These are phyloP conservation scores for Amblyjoppa fuscipennis DNA, from an alignment of 2,888 invertebrate species.

Conservation along the genomic window DNA sequence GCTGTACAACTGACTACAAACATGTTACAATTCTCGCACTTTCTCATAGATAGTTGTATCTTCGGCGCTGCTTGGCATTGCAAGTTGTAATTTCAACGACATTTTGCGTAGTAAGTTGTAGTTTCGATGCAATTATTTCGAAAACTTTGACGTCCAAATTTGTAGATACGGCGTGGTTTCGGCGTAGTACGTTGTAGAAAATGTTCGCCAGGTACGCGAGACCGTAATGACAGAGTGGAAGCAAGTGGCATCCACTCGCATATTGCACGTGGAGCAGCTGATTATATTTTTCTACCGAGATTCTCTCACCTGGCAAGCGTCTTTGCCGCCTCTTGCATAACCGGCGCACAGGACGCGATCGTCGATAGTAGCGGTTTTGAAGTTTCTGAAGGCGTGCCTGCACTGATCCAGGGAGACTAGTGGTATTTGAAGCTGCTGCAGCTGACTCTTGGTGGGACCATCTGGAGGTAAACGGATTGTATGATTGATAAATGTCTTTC, in stretches of 20 bases:
- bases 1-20: too few relatives aligned
- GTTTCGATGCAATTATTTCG: too few relatives aligned
- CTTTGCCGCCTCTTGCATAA: slow-evolving; percentile 88
- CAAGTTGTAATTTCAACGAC: too few relatives aligned
- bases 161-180: too few relatives aligned
- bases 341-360: slow-evolving; percentile 91
- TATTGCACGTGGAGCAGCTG: not conserved
- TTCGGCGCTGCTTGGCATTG: too few relatives aligned
- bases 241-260: not conserved
- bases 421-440: slow-evolving; percentile 91
- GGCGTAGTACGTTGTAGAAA: too few relatives aligned
- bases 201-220: too few relatives aligned
- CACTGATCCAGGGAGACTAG: slow-evolving; percentile 89
- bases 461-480: slow-evolving; percentile 84
- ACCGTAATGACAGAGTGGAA: too few relatives aligned
- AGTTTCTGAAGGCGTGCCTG: slow-evolving; percentile 86
- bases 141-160: too few relatives aligned
- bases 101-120: too few relatives aligned
- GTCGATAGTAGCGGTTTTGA: slow-evolving; percentile 87
- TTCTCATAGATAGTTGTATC: too few relatives aligned
- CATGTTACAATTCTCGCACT: too few relatives aligned
- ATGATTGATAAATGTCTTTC: not conserved
- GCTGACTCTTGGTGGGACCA: slow-evolving; percentile 88
- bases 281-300: not conserved
- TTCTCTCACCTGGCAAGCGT: slow-evolving; percentile 89